Base-by-base conservation (phyloP, 2,113 vertebrate species). In the Propithecus coquereli region DNA sequence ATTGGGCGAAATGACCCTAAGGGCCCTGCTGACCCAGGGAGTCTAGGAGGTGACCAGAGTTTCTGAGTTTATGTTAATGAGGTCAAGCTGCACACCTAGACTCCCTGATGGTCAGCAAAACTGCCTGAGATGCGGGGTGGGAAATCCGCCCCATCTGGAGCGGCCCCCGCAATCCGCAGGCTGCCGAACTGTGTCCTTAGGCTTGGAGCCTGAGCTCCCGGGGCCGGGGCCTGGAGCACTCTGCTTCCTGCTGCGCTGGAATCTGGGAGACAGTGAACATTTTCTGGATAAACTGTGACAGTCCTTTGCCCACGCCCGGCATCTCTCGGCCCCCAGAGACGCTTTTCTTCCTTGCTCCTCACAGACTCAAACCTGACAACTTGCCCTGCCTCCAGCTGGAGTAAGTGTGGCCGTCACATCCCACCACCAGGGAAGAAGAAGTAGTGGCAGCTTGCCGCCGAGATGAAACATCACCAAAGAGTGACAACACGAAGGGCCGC, bases 401-500 rank as follows among this genome's bases (percentile, higher is more conserved):
- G 77, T 6, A 5, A 52, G 54, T 1, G 1, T 4, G 81, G 43
- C 8, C 45, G 11, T 14, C 32, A 17, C 45, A 7, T 14, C 40
- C 34, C 34, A 6, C 47, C 1, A 2, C 3, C 40, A 0, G 84
- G 76, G 14, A 32, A 10, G 3, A 13, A 45, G 45, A 11, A 27
- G 17, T 23, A 22, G 76, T 3, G 4, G 40, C 3, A 17, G 45
- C 52, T 80, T 0, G 4, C 23, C 6, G 2, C 30, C 1, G 59
- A 47, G 47, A 57, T 17, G 2, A 34, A n/a, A 22, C 10, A 1
- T 6, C 10, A 2, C 25, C 45, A n/a, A 1, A 6, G 45, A 47
- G 1, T 0, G 3, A 4, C 0, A 8, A 12, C 2, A 3, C 8
- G 22, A 25, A 34, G 40, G 50, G 47, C 27, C 13, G 0, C 18